Evolutionary conservation across 2,113 vertebrate species (phyloP), one percentile per base, ranked within the genome.

Genomic region (Pelmatolapia mariae): DNA sequence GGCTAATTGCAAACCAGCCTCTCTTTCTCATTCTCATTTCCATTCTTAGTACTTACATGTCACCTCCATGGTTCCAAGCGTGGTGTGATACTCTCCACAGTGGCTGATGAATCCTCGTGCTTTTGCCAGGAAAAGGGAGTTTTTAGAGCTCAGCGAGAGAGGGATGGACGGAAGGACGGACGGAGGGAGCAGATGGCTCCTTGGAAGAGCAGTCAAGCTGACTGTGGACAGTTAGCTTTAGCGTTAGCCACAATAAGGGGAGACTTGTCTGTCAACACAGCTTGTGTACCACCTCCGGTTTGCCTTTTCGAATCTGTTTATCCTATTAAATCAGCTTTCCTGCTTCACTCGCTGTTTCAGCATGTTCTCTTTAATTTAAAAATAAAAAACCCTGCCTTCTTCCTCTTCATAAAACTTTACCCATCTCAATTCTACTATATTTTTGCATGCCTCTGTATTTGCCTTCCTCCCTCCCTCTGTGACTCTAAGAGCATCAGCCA

Each of bases 401-500:
- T 87, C n/a, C 57, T 40, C 22, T 56, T 56, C 26, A 50, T 59
- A 29, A 83, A 78, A 90, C 85, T 89, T 84, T 29, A 52, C 29
- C 54, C 47, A 79, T 82, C 86, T 68, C 18, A 68, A 22, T 12
- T 82, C 47, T 76, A 68, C 82, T 86, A 66, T 85, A 66, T 91
- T 86, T 88, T 40, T 80, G 68, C 81, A 80, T 53, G n/a, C 59
- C 84, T 93, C 66, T 82, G 61, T 82, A 84, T 86, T 68, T 89
- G 85, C 85, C 92, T 90, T 15, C 84, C 94, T 94, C 95, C 87
- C 93, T 93, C 90, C 82, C 79, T 89, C 90, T 90, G 87, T 90
- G 94, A 94, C 89, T 94, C 92, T 94, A 89, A 95, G 92, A 96
- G 95, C 95, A 96, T 96, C 95, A 93, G 92, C 93, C 96, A 94